Evolutionary conservation across 2,888 invertebrate species (phyloP).

Genomic region (Electrophaes corylata): DNA sequence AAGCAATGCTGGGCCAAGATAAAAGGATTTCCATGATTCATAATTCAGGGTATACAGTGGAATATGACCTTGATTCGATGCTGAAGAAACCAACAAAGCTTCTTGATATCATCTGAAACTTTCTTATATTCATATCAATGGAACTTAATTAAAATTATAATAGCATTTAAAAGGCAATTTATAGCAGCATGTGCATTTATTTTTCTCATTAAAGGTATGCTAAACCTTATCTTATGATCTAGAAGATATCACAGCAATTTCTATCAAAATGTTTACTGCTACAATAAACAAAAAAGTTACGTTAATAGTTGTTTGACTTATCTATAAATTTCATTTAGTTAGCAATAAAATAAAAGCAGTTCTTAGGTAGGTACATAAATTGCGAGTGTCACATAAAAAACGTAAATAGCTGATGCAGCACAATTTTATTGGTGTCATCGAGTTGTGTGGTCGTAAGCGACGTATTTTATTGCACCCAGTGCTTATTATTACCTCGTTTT

Average conservation of each 20-base stretch:
- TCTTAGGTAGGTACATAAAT: slow-evolving; percentile 58
- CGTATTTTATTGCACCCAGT: slow-evolving; percentile 62
- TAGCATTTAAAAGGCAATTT: no score
- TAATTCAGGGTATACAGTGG: slow-evolving; percentile 7
- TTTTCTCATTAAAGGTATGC: no score
- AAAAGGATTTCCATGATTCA: slow-evolving; percentile 22
- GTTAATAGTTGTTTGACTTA: not conserved
- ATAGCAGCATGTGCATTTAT: no score
- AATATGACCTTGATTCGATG: slow-evolving; percentile 1
- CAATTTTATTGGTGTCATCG: slow-evolving; percentile 65
- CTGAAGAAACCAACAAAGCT: no score
- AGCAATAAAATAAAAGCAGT: slow-evolving; percentile 58
- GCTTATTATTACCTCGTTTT: slow-evolving; percentile 64
- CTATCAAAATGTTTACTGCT: not conserved
- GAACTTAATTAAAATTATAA: no score
- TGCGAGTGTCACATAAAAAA: slow-evolving; percentile 57
- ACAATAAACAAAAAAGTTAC: no score
- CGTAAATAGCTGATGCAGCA: slow-evolving; percentile 55
- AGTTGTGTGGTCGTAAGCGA: slow-evolving; percentile 61
- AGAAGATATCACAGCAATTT: no score
- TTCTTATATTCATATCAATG: no score
- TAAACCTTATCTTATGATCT: no score
- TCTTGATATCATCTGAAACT: not conserved
- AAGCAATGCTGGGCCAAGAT: slow-evolving; percentile 23
- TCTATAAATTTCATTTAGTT: slow-evolving; percentile 22